phyloP scores from a whole-genome alignment of 2,888 invertebrate species.

The Serripes groenlandicus region DNA sequence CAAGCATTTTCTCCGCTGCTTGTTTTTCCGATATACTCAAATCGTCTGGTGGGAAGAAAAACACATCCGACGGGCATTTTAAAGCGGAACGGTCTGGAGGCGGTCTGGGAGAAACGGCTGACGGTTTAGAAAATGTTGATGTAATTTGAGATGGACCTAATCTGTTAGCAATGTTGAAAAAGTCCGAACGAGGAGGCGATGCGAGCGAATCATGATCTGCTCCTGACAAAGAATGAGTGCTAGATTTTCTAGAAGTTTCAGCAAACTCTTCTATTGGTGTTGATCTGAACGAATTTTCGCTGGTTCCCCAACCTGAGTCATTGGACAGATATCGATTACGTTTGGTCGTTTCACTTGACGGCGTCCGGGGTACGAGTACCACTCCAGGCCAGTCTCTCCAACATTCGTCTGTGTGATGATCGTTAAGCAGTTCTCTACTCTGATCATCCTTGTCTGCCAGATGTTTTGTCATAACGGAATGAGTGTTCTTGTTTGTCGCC shows the following conservation, averaged over 20 bases:
- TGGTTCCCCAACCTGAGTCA: slow-evolving; percentile 15
- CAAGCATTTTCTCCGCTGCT: neutral
- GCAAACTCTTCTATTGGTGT: slow-evolving; percentile 3
- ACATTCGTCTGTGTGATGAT: neutral
- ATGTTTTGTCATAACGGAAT: too few species aligned
- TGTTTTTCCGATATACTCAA: neutral
- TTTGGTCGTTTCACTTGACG: neutral
- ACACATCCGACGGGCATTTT: slow-evolving; percentile 13
- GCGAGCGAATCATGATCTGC: neutral
- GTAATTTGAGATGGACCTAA: neutral
- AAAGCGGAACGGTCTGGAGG: neutral
- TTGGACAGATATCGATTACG: slow-evolving; percentile 15
- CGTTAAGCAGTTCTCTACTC: too few species aligned
- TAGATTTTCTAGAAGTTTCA: slow-evolving; percentile 4
- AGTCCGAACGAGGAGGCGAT: neutral
- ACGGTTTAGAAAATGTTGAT: neutral
- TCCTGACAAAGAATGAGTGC: neutral
- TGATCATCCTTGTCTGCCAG: too few species aligned
- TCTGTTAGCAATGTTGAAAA: too few species aligned
- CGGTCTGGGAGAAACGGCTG: neutral
- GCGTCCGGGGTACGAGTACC: neutral
- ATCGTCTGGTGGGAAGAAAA: slow-evolving; percentile 10
- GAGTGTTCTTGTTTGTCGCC: too few species aligned
- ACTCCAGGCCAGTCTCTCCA: neutral
- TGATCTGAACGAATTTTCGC: slow-evolving; percentile 10